Evolutionary conservation across 2,797 vertebrate species (phyloP).

Genomic region (Crotalus adamanteus): DNA sequence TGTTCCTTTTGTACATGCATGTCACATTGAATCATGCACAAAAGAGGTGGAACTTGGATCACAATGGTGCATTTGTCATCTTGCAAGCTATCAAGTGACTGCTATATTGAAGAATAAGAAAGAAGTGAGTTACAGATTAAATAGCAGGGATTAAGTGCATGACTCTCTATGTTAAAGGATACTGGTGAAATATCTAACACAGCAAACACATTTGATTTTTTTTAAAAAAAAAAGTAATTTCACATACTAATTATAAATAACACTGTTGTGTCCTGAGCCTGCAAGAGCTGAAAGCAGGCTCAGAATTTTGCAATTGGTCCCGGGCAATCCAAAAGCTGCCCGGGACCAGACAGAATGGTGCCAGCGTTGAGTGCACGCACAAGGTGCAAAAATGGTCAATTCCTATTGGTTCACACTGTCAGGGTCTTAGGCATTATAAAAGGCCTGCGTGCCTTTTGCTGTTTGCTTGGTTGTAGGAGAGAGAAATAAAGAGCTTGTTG

Average conservation of each 20-base stretch:
- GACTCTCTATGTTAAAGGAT: constrained; percentile 19
- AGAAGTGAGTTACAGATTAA: constrained; percentile 56
- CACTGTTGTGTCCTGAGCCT: too few species aligned
- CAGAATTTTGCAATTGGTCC: too few species aligned
- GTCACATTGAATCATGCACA: not conserved
- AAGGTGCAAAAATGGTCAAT: too few species aligned
- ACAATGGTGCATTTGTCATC: not conserved
- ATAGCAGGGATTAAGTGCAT: constrained; percentile 21
- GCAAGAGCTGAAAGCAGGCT: too few species aligned
- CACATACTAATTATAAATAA: constrained; percentile 46
- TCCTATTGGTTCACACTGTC: too few species aligned
- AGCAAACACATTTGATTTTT: constrained; percentile 40
- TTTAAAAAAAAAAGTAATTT: constrained; percentile 53
- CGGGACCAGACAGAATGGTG: too few species aligned
- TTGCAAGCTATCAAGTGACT: constrained; percentile 49
- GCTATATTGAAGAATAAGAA: constrained; percentile 56
- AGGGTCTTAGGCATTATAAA: too few species aligned
- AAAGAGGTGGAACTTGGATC: not conserved
- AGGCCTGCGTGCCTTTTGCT: too few species aligned
- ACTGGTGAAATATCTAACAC: constrained; percentile 39
- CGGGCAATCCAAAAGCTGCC: too few species aligned
- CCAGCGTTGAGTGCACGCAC: too few species aligned
- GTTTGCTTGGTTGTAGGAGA: too few species aligned
- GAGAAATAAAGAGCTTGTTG: too few species aligned
- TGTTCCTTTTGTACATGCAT: not conserved